These are phyloP conservation scores for Amphilophus citrinellus DNA, from an alignment of 2,113 vertebrate genomes.

Conservation along the genomic window DNA sequence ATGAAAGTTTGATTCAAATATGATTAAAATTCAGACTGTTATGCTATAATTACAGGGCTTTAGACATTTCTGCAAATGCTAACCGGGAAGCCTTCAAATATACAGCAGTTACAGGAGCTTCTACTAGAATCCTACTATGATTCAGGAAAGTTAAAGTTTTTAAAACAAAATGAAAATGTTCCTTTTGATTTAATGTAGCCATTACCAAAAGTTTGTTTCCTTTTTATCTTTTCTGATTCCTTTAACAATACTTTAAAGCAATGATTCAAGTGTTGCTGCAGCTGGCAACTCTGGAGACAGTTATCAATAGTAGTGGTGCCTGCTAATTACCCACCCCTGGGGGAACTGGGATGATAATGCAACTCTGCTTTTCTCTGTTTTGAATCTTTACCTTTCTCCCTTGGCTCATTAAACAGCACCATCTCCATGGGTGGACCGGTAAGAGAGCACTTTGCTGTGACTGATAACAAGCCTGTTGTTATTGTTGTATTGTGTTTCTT, in stretches of 20 bases:
- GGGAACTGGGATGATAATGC: conserved; percentile 45
- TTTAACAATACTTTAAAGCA: conserved; percentile 48
- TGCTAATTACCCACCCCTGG: conserved; percentile 66
- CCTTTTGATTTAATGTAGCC: conserved; percentile 7
- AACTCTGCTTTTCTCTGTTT: conserved; percentile 43
- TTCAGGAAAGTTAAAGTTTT: conserved; percentile 8
- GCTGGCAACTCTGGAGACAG: conserved; percentile 38
- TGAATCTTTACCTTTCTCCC: conserved; percentile 54
- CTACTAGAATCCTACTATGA: not conserved
- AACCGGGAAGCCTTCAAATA: not conserved
- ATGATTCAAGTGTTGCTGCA: conserved; percentile 49
- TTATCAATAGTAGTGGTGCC: conserved; percentile 34
- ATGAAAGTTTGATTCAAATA: conserved; percentile 35
- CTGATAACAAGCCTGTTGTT: conserved; percentile 49
- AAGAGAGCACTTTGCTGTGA: conserved; percentile 39
- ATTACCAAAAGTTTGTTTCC: conserved; percentile 11
- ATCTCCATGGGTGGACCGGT: conserved; percentile 52
- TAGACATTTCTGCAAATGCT: conserved; percentile 14
- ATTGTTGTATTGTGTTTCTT: conserved; percentile 41
- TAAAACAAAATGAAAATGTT: not conserved
- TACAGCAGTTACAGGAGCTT: not conserved
- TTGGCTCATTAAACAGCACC: conserved; percentile 65
- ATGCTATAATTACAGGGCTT: conserved; percentile 44
- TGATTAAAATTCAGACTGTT: conserved; percentile 33
- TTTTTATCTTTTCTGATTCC: conserved; percentile 32